phyloP scores from a whole-genome alignment of 2,888 invertebrate species.

The Criorhina ranunculi region DNA sequence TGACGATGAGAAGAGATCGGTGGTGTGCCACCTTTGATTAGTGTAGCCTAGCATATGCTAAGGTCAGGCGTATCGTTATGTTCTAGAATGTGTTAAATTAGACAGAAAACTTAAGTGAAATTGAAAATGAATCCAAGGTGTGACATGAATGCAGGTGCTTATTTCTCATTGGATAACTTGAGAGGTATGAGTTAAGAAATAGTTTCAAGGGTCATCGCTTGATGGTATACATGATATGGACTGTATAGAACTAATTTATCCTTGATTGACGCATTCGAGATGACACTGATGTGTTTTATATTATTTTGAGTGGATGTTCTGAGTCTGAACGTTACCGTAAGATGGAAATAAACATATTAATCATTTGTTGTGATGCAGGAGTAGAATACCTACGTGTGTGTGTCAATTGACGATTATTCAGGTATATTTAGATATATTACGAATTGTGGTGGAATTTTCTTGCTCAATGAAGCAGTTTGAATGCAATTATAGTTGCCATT shows the following conservation, averaged over 20 bases:
- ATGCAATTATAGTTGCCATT: constrained; percentile 6
- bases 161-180: constrained; percentile 25
- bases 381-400: neutral
- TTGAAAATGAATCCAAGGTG: constrained; percentile 50
- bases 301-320: neutral
- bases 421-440: constrained; percentile 32
- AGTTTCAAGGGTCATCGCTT: constrained; percentile 45
- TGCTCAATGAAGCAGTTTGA: neutral
- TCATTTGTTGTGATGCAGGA: constrained; percentile 55
- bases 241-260: constrained; percentile 19
- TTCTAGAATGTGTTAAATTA: constrained; percentile 56
- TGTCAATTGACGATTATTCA: constrained; percentile 13
- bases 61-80: constrained; percentile 61
- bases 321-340: constrained; percentile 5
- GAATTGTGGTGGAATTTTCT: constrained; percentile 37
- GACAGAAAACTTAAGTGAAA: constrained; percentile 43
- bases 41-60: constrained; percentile 48
- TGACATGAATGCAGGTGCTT: constrained; percentile 60
- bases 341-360: constrained; percentile 60
- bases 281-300: constrained; percentile 31
- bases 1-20: neutral
- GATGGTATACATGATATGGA: constrained; percentile 39
- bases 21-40: constrained; percentile 26
- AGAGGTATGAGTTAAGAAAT: constrained; percentile 28
- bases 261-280: constrained; percentile 61